phyloP scores from a whole-genome alignment of 92 coral and sea anemone genomes.

The Virgularia gustaviana region DNA sequence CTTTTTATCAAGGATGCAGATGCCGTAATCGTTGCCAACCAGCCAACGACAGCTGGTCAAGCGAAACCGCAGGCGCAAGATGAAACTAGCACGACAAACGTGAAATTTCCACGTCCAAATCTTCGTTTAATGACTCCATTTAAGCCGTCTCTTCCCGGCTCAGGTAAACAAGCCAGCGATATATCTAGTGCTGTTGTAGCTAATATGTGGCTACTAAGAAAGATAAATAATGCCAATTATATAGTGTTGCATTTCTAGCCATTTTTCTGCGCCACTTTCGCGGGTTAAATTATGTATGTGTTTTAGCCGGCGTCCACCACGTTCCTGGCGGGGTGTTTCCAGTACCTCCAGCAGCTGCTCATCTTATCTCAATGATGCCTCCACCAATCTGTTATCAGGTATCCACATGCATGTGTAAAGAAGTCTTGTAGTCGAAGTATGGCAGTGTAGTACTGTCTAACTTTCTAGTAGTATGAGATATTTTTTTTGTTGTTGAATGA shows the following conservation, averaged over 20 bases:
- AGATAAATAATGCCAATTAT: too few relatives aligned
- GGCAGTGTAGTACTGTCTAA: neutral
- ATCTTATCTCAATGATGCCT: conserved; percentile 85
- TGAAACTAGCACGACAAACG: conserved; percentile 46
- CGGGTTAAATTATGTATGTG: too few relatives aligned
- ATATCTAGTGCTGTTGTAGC: too few relatives aligned
- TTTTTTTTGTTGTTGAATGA: neutral
- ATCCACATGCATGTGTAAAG: neutral
- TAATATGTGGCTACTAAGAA: too few relatives aligned
- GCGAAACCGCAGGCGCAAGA: conserved; percentile 57
- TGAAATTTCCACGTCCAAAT: conserved; percentile 71
- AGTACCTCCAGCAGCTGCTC: conserved; percentile 93
- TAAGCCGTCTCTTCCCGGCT: conserved; percentile 77
- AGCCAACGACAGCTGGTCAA: conserved; percentile 34
- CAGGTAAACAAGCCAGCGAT: conserved; percentile 3
- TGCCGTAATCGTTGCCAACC: conserved; percentile 30
- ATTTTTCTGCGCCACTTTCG: too few relatives aligned
- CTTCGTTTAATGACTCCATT: conserved; percentile 91
- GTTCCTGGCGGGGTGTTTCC: conserved; percentile 99
- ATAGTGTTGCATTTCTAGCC: too few relatives aligned
- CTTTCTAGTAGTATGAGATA: neutral
- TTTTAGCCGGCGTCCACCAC: conserved; percentile 83
- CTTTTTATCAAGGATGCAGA: too few relatives aligned
- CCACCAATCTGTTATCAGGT: conserved; percentile 97
- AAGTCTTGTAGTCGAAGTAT: too few relatives aligned